A percentile compares a stretch with the other conserved stretches of the same genome.
These are phyloP conservation scores for Ornithoptera alexandrae DNA, from an alignment of 2,888 invertebrate species.

Conservation along the genomic window DNA sequence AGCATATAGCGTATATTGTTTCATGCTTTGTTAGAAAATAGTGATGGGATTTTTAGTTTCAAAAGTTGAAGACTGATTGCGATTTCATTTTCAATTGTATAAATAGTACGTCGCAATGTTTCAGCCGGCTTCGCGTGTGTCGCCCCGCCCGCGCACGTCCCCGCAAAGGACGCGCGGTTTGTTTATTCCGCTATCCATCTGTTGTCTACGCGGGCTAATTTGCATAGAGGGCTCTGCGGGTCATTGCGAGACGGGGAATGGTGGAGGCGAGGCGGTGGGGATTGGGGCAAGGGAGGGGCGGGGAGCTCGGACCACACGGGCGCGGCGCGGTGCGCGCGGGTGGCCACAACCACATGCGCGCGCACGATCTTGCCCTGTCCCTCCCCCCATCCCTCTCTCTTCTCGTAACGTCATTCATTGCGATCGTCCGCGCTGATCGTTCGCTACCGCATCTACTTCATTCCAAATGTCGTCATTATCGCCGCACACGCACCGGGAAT, in stretches of 20 bases:
- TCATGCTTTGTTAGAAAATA: background rate
- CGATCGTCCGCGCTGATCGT: slow-evolving; percentile 72
- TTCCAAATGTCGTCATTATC: slow-evolving; percentile 77
- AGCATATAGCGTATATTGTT: slow-evolving; percentile 1
- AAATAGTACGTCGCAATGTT: background rate
- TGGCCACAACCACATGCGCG: slow-evolving; percentile 77
- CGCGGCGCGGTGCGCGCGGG: slow-evolving; percentile 77
- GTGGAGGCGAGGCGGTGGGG: slow-evolving; percentile 37
- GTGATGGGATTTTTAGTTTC: background rate
- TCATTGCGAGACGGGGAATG: slow-evolving; percentile 41
- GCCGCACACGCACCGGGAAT: slow-evolving; percentile 66
- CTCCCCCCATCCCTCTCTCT: slow-evolving; percentile 37
- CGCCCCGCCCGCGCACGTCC: slow-evolving; percentile 37
- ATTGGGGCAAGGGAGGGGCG: slow-evolving; percentile 32
- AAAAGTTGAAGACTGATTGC: slow-evolving; percentile 9
- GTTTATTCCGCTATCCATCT: slow-evolving; percentile 78
- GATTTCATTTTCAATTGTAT: background rate
- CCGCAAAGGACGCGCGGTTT: slow-evolving; percentile 74
- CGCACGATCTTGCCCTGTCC: slow-evolving; percentile 48
- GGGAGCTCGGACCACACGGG: slow-evolving; percentile 77
- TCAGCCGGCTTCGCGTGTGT: background rate
- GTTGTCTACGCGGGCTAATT: slow-evolving; percentile 79
- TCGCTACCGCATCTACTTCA: slow-evolving; percentile 72
- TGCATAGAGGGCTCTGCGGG: slow-evolving; percentile 70
- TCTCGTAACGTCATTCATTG: slow-evolving; percentile 74